Percentiles rank a stretch among this genome's conserved stretches.
phyloP scores from a whole-genome alignment of 2,888 invertebrate species.

The Drosophila peninsularis region DNA sequence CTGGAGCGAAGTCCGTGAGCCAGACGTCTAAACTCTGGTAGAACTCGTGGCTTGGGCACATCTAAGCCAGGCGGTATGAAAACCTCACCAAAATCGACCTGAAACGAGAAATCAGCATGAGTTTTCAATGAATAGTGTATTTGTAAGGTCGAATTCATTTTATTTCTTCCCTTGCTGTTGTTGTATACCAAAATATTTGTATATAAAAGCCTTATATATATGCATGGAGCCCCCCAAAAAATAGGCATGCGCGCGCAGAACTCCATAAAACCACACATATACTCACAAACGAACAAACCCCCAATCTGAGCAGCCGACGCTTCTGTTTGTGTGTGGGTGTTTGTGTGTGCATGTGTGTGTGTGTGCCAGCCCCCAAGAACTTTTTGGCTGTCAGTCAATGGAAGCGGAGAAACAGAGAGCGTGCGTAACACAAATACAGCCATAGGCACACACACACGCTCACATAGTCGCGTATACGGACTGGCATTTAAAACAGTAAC shows the following conservation, averaged over 20 bases:
- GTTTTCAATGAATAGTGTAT: conserved; percentile 8
- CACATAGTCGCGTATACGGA: conserved; percentile 7
- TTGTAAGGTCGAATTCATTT: background rate
- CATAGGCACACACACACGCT: background rate
- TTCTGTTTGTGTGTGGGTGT: conserved; percentile 34
- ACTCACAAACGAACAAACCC: conserved; percentile 50
- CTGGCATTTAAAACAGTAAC: conserved; percentile 40
- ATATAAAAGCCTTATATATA: conserved; percentile 40
- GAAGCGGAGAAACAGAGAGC: conserved; percentile 68
- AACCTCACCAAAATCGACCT: conserved; percentile 96
- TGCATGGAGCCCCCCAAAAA: conserved; percentile 51
- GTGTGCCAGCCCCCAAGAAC: conserved; percentile 73
- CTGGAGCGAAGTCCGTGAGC: conserved; percentile 96
- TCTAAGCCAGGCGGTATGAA: conserved; percentile 90
- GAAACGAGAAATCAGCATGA: conserved; percentile 38
- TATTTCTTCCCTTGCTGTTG: conserved; percentile 24
- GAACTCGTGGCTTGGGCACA: conserved; percentile 91
- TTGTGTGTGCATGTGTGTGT: conserved; percentile 35
- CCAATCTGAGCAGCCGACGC: conserved; percentile 30
- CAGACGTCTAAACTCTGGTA: conserved; percentile 94
- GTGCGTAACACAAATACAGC: conserved; percentile 42
- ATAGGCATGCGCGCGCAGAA: conserved; percentile 73
- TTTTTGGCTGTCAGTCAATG: conserved; percentile 80
- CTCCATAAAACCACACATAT: conserved; percentile 62
- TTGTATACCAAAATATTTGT: conserved; percentile 64